Percentiles rank a stretch among this genome's conserved stretches.
Conservation (phyloP, 2,113 vertebrate species). For the Chamaetylas fuelleborni region DNA sequence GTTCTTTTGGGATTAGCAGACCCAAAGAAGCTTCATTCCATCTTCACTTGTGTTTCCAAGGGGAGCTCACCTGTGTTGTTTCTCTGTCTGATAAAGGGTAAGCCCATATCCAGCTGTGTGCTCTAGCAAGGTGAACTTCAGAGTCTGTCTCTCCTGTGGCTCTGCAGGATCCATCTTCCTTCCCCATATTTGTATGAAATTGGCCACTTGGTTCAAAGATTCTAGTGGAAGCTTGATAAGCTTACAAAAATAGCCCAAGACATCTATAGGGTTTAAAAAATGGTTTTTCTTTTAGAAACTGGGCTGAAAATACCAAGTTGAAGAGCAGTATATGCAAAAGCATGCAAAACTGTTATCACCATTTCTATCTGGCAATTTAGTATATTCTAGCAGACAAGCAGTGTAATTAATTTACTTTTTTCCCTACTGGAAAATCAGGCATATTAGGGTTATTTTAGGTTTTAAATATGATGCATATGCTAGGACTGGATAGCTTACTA, state of each 20-base stretch:
- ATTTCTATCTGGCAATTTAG: background rate
- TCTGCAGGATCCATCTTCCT: background rate
- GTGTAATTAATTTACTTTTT: background rate
- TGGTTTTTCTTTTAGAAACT: background rate
- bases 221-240: background rate
- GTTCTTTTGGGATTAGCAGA: background rate
- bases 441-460: background rate
- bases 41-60: background rate
- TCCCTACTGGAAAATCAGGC: background rate
- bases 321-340: background rate
- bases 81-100: background rate
- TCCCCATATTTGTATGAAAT: background rate
- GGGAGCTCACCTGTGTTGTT: background rate
- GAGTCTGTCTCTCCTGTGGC: background rate
- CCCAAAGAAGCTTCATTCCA: background rate
- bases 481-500: background rate
- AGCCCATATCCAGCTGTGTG: background rate
- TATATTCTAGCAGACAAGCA: background rate
- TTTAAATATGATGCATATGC: background rate
- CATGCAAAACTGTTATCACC: background rate
- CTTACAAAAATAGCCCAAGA: background rate
- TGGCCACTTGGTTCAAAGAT: background rate
- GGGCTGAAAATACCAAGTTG: background rate
- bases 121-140: background rate
- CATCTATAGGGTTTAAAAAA: background rate